Evolutionary conservation across 2,113 vertebrate species (phyloP), one percentile per base, ranked within the genome.

Genomic region (Otis tarda): DNA sequence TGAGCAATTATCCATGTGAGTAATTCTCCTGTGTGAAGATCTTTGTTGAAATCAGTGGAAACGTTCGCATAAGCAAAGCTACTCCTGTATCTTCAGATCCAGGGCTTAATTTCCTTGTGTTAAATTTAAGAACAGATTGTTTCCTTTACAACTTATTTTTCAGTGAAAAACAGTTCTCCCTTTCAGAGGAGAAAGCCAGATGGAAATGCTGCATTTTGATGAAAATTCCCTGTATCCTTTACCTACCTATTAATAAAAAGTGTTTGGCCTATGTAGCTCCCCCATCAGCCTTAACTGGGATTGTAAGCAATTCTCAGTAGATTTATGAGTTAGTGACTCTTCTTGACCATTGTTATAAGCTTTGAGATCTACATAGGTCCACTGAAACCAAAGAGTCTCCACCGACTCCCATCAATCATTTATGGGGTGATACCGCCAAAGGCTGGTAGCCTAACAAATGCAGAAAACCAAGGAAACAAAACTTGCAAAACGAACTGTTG

Each of bases 11-110:
- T 52, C 83, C 81, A 6, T 3, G 45, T 41, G 69, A 81, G 33
- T 50, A 94, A 93, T 82, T 91, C 87, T 95, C 33, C 65, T 65
- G 61, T 15, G 35, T 69, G 87, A 87, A 85, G 61, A 85, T 76
- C 74, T 94, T 27, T 79, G 65, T 4, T 35, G 70, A 69, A 96
- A 90, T 68, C 74, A 59, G 13, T 28, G n/a, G 41, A 92, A 94
- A 85, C 52, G 31, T 94, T 94, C 55, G 1, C 63, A 73, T 49
- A 57, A 78, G 43, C 65, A 59, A 25, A 80, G 55, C 35, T 69
- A 35, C 14, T 76, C 76, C 6, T 14, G 1, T 4, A 19, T 73
- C 86, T 94, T 68, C 55, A 39, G 75, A 69, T 73, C 61, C 59
- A 37, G 59, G n/a, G 50, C 28, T 89, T 83, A 30, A 53, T 67